Percentiles rank a stretch among this genome's conserved stretches.
Conservation (phyloP, 2,888 invertebrate genomes). For the Phania funesta region DNA sequence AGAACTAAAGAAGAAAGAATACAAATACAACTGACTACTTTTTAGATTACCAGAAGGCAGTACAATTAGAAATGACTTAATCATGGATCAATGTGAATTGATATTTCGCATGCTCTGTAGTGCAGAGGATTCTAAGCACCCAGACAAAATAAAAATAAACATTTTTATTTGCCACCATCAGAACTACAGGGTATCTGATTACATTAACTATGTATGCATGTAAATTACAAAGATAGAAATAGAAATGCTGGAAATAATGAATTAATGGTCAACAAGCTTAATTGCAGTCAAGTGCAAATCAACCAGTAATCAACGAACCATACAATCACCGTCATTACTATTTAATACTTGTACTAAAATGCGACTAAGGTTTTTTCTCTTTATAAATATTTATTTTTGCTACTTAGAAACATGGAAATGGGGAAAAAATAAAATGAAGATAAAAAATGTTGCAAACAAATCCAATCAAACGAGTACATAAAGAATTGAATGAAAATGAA, state of each 20-base stretch:
- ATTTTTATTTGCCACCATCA: not conserved
- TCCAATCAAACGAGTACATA: slow-evolving; percentile 3
- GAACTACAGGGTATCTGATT: slow-evolving; percentile 19
- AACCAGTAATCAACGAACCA: slow-evolving; percentile 59
- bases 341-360: slow-evolving; percentile 41
- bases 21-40: too few relatives aligned
- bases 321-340: slow-evolving; percentile 56
- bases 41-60: too few relatives aligned
- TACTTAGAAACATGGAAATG: slow-evolving; percentile 25
- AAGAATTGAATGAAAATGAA: slow-evolving; percentile 5
- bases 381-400: too few relatives aligned
- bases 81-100: too few relatives aligned
- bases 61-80: too few relatives aligned
- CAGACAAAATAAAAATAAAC: not conserved
- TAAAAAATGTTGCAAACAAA: slow-evolving; percentile 1
- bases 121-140: too few relatives aligned
- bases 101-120: too few relatives aligned
- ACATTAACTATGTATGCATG: slow-evolving; percentile 10
- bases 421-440: slow-evolving; percentile 12
- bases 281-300: slow-evolving; percentile 71
- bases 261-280: slow-evolving; percentile 70
- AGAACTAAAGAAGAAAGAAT: too few relatives aligned
- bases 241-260: slow-evolving; percentile 62
- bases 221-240: slow-evolving; percentile 33
- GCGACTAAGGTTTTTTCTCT: not conserved